Base-by-base conservation (phyloP, 2,797 vertebrate genomes). In the Catamblyrhynchus diadema region DNA sequence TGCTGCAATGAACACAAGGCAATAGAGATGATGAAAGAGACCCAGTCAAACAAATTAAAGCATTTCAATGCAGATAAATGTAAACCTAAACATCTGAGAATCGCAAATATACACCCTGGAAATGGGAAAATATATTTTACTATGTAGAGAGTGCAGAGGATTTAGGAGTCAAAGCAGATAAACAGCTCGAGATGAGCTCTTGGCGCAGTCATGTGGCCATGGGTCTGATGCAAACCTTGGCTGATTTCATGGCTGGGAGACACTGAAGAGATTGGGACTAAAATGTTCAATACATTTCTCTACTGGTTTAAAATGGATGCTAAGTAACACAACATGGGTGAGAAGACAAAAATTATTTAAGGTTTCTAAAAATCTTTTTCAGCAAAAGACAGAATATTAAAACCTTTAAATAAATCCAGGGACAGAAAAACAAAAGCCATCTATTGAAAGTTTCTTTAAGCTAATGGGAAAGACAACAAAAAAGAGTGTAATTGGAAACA, bases 291-390 rank as follows among this genome's bases (percentile, higher is more conserved):
- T 8, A 25, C 24, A 28, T 77, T 70, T 44, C 56, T 22, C 12
- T 15, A 41, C 7, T 25, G 9, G 12, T 15, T 78, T 64, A 41
- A 90, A 88, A 81, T 12, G 27, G 16, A 24, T 71, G 25, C 3
- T 44, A 37, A 60, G 8, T 28, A 83, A 56, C 23, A 54, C 0
- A 2, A 47, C 0, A 4, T 7, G 25, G 33, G 41, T 24, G 53
- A 92, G 33, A 53, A 64, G 51, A 65, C 12, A 67, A 79, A 87
- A 77, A 47, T 3, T 1, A 71, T 66, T 67, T 24, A 30, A 69
- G 19, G 10, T 5, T 24, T 67, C 30, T 18, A 79, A 94, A 81
- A 65, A 16, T 60, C 14, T 12, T 33, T 84, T 78, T 71, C 61
- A 28, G 27, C 17, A 27, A 65, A 91, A 61, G 19, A 17, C 6